These are phyloP conservation scores for Melanerpes formicivorus DNA, from an alignment of 2,113 vertebrate species.

Conservation along the genomic window DNA sequence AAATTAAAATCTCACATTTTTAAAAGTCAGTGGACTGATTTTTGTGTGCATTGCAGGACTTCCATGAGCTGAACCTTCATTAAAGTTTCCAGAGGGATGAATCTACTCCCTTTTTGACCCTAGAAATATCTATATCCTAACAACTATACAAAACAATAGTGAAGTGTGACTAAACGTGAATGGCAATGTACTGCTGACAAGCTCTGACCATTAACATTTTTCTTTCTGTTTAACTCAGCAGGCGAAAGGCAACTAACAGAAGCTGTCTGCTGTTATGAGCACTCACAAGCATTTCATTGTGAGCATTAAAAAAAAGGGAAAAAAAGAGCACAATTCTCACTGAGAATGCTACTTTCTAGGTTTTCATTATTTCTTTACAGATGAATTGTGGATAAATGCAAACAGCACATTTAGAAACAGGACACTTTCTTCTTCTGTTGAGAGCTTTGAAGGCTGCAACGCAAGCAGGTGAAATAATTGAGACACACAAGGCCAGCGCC, in stretches of 20 bases:
- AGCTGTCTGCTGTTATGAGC: slow-evolving; percentile 42
- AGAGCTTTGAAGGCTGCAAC: background rate
- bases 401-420: slow-evolving; percentile 24
- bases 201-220: slow-evolving; percentile 70
- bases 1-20: background rate
- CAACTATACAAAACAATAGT: slow-evolving; percentile 63
- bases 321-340: slow-evolving; percentile 5
- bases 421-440: background rate
- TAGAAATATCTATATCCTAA: slow-evolving; percentile 68
- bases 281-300: slow-evolving; percentile 56
- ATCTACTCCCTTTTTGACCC: slow-evolving; percentile 48
- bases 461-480: slow-evolving; percentile 62
- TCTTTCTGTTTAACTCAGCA: slow-evolving; percentile 68
- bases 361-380: slow-evolving; percentile 28
- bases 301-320: background rate
- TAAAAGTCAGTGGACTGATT: background rate
- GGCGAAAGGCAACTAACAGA: slow-evolving; percentile 65
- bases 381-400: slow-evolving; percentile 13
- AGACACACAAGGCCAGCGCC: slow-evolving; percentile 17
- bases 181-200: slow-evolving; percentile 65
- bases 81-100: slow-evolving; percentile 30
- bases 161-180: slow-evolving; percentile 71
- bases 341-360: slow-evolving; percentile 24
- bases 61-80: background rate
- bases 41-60: background rate